Conservation (phyloP, 2,888 invertebrate species). For the Bhutanitis thaidina region DNA sequence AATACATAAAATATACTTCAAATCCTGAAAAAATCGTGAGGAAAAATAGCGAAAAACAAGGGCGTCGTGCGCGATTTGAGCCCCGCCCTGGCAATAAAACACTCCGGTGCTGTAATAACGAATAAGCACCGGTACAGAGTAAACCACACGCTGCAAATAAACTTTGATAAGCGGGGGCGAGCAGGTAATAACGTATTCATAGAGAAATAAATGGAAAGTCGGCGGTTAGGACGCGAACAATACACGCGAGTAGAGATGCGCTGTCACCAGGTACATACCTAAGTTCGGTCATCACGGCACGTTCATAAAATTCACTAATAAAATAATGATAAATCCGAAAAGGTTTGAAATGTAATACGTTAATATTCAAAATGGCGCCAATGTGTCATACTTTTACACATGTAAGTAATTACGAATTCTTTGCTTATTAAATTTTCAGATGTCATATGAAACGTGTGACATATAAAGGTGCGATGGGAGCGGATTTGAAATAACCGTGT, state of each 20-base stretch:
- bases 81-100: constrained; percentile 77
- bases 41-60: constrained; percentile 66
- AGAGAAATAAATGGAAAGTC: constrained; percentile 81
- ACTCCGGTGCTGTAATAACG: constrained; percentile 78
- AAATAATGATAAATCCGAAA: constrained; percentile 68
- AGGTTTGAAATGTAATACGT: constrained; percentile 64
- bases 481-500: constrained; percentile 40
- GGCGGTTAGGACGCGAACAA: constrained; percentile 76
- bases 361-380: constrained; percentile 66
- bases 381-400: constrained; percentile 45
- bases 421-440: constrained; percentile 60
- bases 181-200: constrained; percentile 81
- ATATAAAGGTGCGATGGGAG: constrained; percentile 25
- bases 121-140: constrained; percentile 79
- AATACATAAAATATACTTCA: constrained; percentile 60
- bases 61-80: constrained; percentile 70
- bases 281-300: constrained; percentile 62
- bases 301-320: constrained; percentile 61
- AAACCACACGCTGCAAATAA: constrained; percentile 80
- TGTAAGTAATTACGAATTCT: constrained; percentile 59
- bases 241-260: constrained; percentile 66
- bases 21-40: constrained; percentile 55
- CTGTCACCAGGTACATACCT: constrained; percentile 60
- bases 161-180: constrained; percentile 80
- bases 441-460: constrained; percentile 37